Evolutionary conservation across 2,797 vertebrate species (phyloP).

Genomic region (Mycteria americana): DNA sequence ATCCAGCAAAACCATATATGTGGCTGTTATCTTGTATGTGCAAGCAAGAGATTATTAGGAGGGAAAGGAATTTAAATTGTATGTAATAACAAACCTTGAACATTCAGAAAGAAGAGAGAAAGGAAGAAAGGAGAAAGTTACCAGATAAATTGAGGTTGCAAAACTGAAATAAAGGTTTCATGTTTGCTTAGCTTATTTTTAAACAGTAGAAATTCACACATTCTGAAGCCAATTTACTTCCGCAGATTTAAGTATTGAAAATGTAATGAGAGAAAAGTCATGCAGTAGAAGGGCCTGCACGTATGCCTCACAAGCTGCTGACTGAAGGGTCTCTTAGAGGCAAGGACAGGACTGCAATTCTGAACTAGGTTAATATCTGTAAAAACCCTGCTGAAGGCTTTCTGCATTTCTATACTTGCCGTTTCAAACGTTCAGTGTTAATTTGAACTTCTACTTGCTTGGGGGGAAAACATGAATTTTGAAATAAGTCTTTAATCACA

Average conservation of each 20-base stretch:
- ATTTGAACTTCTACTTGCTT: not conserved
- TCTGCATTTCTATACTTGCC: not conserved
- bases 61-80: slow-evolving; percentile 41
- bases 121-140: not conserved
- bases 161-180: not conserved
- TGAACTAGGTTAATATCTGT: not conserved
- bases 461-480: not conserved
- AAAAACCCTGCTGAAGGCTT: not conserved
- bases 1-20: slow-evolving; percentile 24
- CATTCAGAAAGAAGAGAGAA: not conserved
- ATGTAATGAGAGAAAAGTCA: not conserved
- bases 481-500: not conserved
- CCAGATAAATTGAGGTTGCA: not conserved
- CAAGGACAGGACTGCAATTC: not conserved
- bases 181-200: not conserved
- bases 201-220: not conserved
- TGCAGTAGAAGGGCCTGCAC: not conserved
- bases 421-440: not conserved
- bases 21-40: slow-evolving; percentile 10
- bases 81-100: not conserved
- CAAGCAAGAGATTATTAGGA: slow-evolving; percentile 47
- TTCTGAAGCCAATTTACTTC: not conserved
- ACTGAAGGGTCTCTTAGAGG: not conserved
- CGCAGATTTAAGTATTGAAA: not conserved
- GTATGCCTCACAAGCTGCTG: not conserved